Evolutionary conservation across 2,113 vertebrate species (phyloP), one percentile per base, ranked within the genome.

Genomic region (Peucedramus taeniatus): DNA sequence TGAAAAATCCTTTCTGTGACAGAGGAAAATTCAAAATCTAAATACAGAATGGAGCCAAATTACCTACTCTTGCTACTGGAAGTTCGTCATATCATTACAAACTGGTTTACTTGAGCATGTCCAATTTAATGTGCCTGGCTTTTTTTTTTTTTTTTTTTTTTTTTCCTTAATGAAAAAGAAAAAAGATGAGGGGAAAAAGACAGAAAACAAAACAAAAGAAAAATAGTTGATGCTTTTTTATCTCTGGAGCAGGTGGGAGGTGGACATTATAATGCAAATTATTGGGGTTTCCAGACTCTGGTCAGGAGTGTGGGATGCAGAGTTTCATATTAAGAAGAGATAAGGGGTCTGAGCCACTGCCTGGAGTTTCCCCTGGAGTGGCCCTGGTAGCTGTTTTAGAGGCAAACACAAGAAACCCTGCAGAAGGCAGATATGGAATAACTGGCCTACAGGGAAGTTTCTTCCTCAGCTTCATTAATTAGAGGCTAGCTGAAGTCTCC

Each of bases 21-120:
- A 93, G 84, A 87, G 87, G 92, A 97, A 97, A 97, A 97, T 91
- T 97, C 90, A 97, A 95, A 97, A 80, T 96, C 92, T 94, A 96
- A 97, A 97, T 95, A 96, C 95, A 84, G 33, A 95, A 96, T 84
- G 60, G 74, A 97, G 95, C 87, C 80, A 77, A 97, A 95, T 83
- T 87, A 92, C 76, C 70, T 37, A 24, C 47, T 88, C 66, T 91
- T 96, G 87, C 90, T 93, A 77, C 7, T 0, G 61, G 53, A 95
- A 97, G 84, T 74, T 54, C 0, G 17, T 94, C 61, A 87, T 93
- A 94, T 79, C 59, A 72, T 80, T 95, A 78, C 63, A 93, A 89
- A 96, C 96, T 91, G 74, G 70, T 95, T 90, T 96, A 87, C 54
- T 92, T 94, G 64, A 65, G 56, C 3, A 3, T 88, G 70, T 91